These are phyloP conservation scores for Aelia acuminata DNA, from an alignment of 2,888 invertebrate genomes.

Conservation along the genomic window DNA sequence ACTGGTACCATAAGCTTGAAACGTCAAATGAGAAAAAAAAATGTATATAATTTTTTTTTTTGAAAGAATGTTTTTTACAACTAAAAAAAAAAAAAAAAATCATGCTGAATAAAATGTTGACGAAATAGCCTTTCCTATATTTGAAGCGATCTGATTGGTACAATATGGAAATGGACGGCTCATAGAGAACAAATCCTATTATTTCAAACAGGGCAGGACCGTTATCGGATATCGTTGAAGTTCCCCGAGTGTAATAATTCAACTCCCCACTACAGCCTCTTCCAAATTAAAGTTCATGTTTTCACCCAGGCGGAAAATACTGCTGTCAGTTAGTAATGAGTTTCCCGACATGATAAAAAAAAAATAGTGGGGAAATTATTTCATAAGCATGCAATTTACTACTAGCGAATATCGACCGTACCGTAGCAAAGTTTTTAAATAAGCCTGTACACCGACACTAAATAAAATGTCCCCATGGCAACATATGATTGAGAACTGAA, in stretches of 20 bases:
- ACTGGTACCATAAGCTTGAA: no score
- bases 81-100: background rate
- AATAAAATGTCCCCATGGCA: no score
- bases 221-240: slow-evolving; percentile 4
- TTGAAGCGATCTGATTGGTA: background rate
- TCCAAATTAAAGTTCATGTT: slow-evolving; percentile 29
- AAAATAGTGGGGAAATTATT: background rate
- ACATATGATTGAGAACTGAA: no score
- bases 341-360: background rate
- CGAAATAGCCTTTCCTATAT: background rate
- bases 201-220: background rate
- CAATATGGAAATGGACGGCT: background rate
- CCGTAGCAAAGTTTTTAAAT: background rate
- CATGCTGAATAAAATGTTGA: background rate
- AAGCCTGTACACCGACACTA: no score
- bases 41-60: no score
- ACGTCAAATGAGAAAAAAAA: no score
- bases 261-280: background rate
- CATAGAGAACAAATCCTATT: background rate
- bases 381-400: slow-evolving; percentile 1
- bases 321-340: slow-evolving; percentile 12
- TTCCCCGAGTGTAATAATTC: background rate
- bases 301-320: background rate
- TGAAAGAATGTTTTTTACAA: no score
- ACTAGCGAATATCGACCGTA: background rate